Evolutionary conservation across 2,113 vertebrate species (phyloP).

Genomic region (Saguinus midas): DNA sequence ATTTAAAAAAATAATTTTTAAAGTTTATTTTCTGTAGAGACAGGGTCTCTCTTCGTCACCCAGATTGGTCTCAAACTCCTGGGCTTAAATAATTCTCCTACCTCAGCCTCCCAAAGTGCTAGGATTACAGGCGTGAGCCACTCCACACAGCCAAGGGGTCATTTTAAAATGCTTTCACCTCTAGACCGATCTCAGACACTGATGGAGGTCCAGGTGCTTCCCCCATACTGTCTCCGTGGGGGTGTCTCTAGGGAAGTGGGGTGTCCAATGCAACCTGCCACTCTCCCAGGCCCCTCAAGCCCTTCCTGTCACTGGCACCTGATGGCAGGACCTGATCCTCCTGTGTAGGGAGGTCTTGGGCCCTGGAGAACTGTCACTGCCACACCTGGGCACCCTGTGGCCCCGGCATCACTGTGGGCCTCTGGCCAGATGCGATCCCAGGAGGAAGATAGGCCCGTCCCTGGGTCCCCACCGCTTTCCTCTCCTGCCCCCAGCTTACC

Average conservation of each 20-base stretch:
- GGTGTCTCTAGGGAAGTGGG: neutral
- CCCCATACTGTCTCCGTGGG: rapidly evolving
- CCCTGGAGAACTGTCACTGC: no score
- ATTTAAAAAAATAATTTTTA: neutral
- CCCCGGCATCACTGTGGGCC: neutral
- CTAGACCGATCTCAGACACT: neutral
- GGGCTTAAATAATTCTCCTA: neutral
- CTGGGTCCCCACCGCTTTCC: neutral
- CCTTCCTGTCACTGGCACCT: neutral
- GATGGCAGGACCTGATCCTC: no score
- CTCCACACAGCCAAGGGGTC: no score
- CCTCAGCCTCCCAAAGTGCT: neutral
- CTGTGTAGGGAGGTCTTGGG: neutral
- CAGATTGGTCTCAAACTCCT: neutral
- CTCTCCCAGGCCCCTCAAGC: neutral
- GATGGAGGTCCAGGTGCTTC: neutral
- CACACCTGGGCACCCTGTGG: neutral
- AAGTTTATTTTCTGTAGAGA: neutral
- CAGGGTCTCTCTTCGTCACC: neutral
- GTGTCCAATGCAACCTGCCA: neutral
- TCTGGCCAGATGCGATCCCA: neutral
- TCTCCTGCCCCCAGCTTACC: conserved; percentile 77
- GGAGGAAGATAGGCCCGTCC: rapidly evolving
- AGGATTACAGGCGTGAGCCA: neutral
- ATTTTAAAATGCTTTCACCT: neutral